These are phyloP conservation scores for Stegodyphus dumicola DNA, from an alignment of 1,140 invertebrate species.

Conservation along the genomic window DNA sequence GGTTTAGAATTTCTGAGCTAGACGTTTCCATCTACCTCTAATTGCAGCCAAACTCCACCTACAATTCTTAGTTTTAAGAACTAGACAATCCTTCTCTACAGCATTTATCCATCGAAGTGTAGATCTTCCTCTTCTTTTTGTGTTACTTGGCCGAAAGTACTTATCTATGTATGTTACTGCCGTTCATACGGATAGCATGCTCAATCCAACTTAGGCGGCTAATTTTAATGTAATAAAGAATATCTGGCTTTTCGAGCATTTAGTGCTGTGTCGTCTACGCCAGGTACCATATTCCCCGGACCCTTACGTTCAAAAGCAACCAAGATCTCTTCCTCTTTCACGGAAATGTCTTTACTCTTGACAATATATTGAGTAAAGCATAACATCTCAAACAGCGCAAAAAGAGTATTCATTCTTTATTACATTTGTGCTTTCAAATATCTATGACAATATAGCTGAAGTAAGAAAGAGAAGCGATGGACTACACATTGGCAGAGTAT, in stretches of 20 bases:
- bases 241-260: not conserved
- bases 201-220: not conserved
- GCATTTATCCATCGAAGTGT: not conserved
- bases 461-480: too few species aligned
- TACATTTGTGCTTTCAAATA: too few species aligned
- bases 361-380: too few species aligned
- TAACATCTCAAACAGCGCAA: too few species aligned
- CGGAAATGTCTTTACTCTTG: too few species aligned
- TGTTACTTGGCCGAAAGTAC: not conserved
- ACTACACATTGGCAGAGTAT: too few species aligned
- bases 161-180: not conserved
- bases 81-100: not conserved
- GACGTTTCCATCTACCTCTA: not conserved
- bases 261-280: not conserved
- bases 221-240: not conserved
- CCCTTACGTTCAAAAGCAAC: too few species aligned
- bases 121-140: not conserved
- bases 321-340: too few species aligned
- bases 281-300: not conserved
- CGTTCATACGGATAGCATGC: not conserved
- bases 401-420: too few species aligned
- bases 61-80: not conserved
- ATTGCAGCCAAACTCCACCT: not conserved
- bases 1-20: not conserved
- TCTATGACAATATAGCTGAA: too few species aligned